Conservation (phyloP, 2,797 vertebrate genomes). For the Avahi laniger region DNA sequence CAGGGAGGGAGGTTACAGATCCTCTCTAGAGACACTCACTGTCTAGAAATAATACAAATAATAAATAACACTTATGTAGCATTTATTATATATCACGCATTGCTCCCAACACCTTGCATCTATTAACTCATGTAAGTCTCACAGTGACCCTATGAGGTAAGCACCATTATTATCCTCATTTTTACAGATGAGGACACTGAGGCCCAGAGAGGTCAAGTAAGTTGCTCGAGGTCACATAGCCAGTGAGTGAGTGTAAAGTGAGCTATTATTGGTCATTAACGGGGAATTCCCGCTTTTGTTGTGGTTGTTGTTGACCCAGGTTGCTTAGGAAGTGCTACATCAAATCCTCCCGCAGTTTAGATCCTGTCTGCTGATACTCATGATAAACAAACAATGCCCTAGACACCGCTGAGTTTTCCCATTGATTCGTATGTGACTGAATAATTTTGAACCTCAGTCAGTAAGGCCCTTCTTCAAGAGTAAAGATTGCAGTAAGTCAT, state of each 20-base stretch:
- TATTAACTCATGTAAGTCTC: neutral
- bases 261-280: constrained; percentile 57
- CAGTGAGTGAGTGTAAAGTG: neutral
- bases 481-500: neutral
- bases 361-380: constrained; percentile 57
- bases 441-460: constrained; percentile 38
- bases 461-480: constrained; percentile 15
- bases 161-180: neutral
- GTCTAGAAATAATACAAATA: constrained; percentile 24
- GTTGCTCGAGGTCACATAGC: constrained; percentile 7
- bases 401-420: constrained; percentile 5
- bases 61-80: neutral
- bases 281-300: constrained; percentile 67
- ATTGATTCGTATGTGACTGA: constrained; percentile 36
- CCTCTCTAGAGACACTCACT: neutral
- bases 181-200: neutral
- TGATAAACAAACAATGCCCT: constrained; percentile 54
- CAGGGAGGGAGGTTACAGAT: neutral
- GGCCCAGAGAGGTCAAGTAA: constrained; percentile 53
- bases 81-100: neutral
- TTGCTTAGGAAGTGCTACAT: constrained; percentile 74
- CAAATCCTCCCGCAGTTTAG: constrained; percentile 47
- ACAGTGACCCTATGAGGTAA: neutral
- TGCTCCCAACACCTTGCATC: neutral
- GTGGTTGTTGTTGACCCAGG: constrained; percentile 57